Percentiles rank a stretch among this genome's conserved stretches.
Conservation (phyloP, 2,797 vertebrate species). For the Acropternis orthonyx region DNA sequence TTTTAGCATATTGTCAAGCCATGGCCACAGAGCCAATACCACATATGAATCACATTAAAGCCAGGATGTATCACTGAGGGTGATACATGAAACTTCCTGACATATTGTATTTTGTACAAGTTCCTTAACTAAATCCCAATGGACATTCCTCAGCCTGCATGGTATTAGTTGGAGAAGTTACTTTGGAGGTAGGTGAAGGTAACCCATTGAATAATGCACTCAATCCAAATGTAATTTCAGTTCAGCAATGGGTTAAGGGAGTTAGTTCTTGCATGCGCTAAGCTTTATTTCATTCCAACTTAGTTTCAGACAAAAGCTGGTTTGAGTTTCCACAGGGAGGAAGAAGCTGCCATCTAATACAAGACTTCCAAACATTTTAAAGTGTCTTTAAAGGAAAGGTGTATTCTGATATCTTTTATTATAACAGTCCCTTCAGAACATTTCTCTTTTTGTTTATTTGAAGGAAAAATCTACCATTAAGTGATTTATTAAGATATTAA, state of each 20-base stretch:
- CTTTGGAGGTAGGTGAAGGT: background rate
- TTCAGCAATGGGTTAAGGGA: background rate
- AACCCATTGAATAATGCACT: background rate
- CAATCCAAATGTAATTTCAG: background rate
- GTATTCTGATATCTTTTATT: background rate
- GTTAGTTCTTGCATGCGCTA: background rate
- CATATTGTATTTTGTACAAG: background rate
- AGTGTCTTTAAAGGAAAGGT: background rate
- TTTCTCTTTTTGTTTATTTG: background rate
- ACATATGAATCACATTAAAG: background rate
- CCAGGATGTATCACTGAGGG: background rate
- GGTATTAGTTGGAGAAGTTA: background rate
- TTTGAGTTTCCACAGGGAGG: background rate
- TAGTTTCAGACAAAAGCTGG: background rate
- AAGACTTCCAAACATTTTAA: background rate
- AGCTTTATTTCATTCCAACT: background rate
- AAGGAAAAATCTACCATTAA: conserved; percentile 9
- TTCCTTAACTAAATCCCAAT: background rate
- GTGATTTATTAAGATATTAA: conserved; percentile 21
- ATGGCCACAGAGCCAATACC: background rate
- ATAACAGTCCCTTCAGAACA: background rate
- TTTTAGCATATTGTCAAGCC: background rate
- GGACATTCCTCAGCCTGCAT: background rate
- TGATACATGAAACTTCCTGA: background rate
- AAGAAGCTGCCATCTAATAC: background rate